A percentile compares a stretch with the other conserved stretches of the same genome.
Evolutionary conservation across 2,113 vertebrate genomes (phyloP).

Genomic region (Xiphorhynchus elegans): DNA sequence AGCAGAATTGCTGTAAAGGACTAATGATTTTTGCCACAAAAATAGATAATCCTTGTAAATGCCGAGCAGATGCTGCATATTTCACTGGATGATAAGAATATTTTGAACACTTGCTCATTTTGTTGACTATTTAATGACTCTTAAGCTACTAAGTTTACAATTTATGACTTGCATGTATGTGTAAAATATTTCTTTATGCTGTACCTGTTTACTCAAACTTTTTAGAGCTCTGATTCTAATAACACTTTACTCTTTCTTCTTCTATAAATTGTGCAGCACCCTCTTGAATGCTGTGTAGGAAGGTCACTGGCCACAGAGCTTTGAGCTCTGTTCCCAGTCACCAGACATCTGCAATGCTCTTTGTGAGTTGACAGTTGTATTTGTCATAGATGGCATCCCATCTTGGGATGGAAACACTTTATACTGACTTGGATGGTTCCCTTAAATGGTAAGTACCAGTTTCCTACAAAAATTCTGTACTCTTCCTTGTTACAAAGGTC

Average conservation of each 20-base stretch:
- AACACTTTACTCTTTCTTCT: neutral
- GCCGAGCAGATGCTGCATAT: neutral
- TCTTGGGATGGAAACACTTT: neutral
- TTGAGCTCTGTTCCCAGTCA: neutral
- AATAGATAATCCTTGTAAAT: conserved; percentile 1
- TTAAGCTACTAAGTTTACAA: neutral
- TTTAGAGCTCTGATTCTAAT: neutral
- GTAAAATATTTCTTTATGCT: neutral
- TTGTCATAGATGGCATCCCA: neutral
- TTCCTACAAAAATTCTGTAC: neutral
- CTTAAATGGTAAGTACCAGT: neutral
- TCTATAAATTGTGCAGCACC: neutral
- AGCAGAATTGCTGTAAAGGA: neutral
- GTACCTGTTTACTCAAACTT: neutral
- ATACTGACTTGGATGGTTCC: neutral
- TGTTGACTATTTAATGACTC: neutral
- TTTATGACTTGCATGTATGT: neutral
- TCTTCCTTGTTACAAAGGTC: neutral
- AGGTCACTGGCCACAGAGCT: neutral
- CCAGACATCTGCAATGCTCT: neutral
- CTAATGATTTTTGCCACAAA: conserved; percentile 29
- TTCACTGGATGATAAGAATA: neutral
- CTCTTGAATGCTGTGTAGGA: neutral
- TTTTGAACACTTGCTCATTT: conserved; percentile 13
- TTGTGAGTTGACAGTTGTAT: neutral